These are phyloP conservation scores for Ursus arctos DNA, from an alignment of 2,113 vertebrate genomes.

Conservation along the genomic window DNA sequence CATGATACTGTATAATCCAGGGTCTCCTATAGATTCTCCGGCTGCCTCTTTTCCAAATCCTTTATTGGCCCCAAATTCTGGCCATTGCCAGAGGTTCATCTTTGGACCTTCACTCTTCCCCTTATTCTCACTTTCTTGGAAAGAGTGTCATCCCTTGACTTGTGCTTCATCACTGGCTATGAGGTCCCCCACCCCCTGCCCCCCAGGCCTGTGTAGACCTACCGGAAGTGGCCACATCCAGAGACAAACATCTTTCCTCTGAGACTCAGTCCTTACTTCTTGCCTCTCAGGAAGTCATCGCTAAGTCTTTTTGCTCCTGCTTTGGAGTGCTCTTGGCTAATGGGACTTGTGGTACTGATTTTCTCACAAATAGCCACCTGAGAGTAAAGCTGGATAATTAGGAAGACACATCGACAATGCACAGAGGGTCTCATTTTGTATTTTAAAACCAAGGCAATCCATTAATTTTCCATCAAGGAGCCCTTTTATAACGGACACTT, in stretches of 20 bases:
- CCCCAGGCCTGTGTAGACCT: neutral
- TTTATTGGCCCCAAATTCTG: neutral
- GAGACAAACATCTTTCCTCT: neutral
- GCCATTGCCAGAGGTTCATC: neutral
- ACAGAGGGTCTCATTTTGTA: neutral
- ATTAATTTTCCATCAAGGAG: conserved; percentile 35
- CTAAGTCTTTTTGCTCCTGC: neutral
- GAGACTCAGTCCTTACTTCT: neutral
- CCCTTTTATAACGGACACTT: conserved; percentile 10
- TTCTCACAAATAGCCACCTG: neutral
- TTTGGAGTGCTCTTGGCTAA: neutral
- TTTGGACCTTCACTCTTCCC: neutral
- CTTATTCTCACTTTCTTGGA: neutral
- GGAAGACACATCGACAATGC: neutral
- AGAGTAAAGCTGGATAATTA: neutral
- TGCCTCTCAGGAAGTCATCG: neutral
- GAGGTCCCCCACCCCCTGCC: neutral
- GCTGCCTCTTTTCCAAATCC: neutral
- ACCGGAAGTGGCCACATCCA: neutral
- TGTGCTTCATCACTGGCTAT: neutral
- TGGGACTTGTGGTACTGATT: neutral
- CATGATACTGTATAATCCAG: no score
- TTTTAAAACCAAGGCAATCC: conserved; percentile 15
- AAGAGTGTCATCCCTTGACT: neutral
- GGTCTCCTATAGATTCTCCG: neutral